Evolutionary conservation across 2,797 vertebrate genomes (phyloP).

Genomic region (Cossypha heuglini): DNA sequence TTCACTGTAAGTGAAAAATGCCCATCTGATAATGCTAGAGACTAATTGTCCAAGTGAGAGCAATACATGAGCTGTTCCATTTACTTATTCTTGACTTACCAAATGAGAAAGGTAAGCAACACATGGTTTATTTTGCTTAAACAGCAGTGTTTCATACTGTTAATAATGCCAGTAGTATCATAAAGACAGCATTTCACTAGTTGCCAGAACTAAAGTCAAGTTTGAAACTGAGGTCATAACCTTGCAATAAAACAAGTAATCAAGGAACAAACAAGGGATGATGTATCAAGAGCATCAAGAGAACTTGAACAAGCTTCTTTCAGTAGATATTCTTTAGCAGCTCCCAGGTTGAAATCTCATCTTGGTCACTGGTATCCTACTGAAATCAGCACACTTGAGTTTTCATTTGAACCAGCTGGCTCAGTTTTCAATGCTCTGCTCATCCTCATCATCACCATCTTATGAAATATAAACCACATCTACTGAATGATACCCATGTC

Average conservation of each 20-base stretch:
- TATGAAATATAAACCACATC: conserved; percentile 38
- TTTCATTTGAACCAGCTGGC: conserved; percentile 55
- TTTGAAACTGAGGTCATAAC: conserved; percentile 51
- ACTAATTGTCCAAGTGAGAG: conserved; percentile 29
- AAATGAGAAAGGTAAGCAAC: conserved; percentile 48
- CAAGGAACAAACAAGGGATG: conserved; percentile 62
- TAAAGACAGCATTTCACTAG: conserved; percentile 61
- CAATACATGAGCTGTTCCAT: conserved; percentile 46
- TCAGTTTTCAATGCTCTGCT: conserved; percentile 62
- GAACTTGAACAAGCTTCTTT: conserved; percentile 62
- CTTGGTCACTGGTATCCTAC: conserved; percentile 64
- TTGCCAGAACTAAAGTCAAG: conserved; percentile 62
- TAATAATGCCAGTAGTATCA: conserved; percentile 54
- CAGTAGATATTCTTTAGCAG: conserved; percentile 65
- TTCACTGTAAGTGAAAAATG: conserved; percentile 31
- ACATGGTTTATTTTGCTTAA: conserved; percentile 58
- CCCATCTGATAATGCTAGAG: conserved; percentile 29
- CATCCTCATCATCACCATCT: conserved; percentile 45
- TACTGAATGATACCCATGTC: conserved; percentile 2
- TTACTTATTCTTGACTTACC: conserved; percentile 48
- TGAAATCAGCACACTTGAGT: conserved; percentile 61
- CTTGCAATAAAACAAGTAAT: conserved; percentile 56
- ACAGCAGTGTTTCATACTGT: conserved; percentile 57
- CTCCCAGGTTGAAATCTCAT: conserved; percentile 60
- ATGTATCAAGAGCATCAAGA: conserved; percentile 58